Conservation (phyloP, 2,888 invertebrate species). For the Pheosia tremula region DNA sequence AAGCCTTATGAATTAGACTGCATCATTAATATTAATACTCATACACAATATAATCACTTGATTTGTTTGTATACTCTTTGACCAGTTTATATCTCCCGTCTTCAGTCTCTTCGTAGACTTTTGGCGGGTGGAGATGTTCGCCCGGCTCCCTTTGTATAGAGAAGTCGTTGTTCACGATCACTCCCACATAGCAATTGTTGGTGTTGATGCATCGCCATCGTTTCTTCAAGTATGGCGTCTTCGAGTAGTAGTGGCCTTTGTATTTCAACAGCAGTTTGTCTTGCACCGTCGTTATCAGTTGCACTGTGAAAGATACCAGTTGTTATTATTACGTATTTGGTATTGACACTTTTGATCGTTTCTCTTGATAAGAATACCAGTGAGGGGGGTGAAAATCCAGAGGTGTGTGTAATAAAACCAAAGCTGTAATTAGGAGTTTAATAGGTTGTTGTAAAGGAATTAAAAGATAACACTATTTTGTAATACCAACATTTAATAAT, state of each 20-base stretch:
- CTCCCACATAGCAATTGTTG: constrained; percentile 49
- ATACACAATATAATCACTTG: constrained; percentile 42
- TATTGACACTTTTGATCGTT: too few species aligned
- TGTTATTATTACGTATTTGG: constrained; percentile 2
- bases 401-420: too few species aligned
- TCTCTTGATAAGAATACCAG: too few species aligned
- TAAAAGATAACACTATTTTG: too few species aligned
- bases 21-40: constrained; percentile 24
- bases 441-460: too few species aligned
- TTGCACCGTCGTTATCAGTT: constrained; percentile 51
- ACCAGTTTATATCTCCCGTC: constrained; percentile 45
- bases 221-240: constrained; percentile 50
- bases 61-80: constrained; percentile 26
- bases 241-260: constrained; percentile 59
- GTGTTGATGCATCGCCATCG: constrained; percentile 67
- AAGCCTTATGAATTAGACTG: background rate
- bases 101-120: constrained; percentile 34
- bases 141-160: constrained; percentile 49
- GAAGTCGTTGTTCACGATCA: constrained; percentile 48
- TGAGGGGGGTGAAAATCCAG: too few species aligned
- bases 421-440: too few species aligned
- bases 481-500: too few species aligned
- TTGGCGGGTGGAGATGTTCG: constrained; percentile 53
- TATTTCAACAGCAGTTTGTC: constrained; percentile 56
- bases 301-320: constrained; percentile 38